phyloP scores from a whole-genome alignment of 92 coral and sea anemone genomes.

The Nematostella vectensis region DNA sequence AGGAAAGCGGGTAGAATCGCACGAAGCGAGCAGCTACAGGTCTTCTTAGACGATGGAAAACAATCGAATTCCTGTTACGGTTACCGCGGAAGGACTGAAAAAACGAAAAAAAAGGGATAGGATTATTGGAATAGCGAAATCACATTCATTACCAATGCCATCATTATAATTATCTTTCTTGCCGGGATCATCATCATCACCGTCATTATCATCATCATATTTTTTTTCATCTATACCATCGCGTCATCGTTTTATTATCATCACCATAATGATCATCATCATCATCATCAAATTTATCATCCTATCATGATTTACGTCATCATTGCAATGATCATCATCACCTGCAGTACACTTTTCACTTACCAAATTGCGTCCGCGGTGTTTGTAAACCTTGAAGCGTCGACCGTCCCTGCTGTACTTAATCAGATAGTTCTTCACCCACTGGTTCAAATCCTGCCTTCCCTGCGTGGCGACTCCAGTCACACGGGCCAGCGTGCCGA shows the following conservation, averaged over 20 bases:
- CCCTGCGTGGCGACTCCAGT: slow-evolving; percentile 73
- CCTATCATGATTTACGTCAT: no score
- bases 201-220: no score
- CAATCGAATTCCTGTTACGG: slow-evolving; percentile 47
- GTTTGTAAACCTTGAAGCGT: slow-evolving; percentile 38
- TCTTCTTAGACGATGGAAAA: slow-evolving; percentile 41
- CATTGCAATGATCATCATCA: no score
- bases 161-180: no score
- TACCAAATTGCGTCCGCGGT: slow-evolving; percentile 54
- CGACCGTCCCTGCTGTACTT: slow-evolving; percentile 41
- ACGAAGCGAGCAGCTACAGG: slow-evolving; percentile 41
- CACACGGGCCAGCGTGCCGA: slow-evolving; percentile 38
- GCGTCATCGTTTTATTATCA: no score
- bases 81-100: slow-evolving; percentile 58
- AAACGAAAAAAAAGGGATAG: not conserved
- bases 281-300: no score
- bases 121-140: no score
- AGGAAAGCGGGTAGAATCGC: slow-evolving; percentile 57
- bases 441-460: slow-evolving; percentile 54
- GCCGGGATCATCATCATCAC: no score
- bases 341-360: no score
- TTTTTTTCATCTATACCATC: no score
- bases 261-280: no score
- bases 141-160: no score
- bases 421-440: slow-evolving; percentile 66